A percentile compares a stretch with the other conserved stretches of the same genome.
phyloP scores from a whole-genome alignment of 2,797 vertebrate species.

The Merluccius polli region DNA sequence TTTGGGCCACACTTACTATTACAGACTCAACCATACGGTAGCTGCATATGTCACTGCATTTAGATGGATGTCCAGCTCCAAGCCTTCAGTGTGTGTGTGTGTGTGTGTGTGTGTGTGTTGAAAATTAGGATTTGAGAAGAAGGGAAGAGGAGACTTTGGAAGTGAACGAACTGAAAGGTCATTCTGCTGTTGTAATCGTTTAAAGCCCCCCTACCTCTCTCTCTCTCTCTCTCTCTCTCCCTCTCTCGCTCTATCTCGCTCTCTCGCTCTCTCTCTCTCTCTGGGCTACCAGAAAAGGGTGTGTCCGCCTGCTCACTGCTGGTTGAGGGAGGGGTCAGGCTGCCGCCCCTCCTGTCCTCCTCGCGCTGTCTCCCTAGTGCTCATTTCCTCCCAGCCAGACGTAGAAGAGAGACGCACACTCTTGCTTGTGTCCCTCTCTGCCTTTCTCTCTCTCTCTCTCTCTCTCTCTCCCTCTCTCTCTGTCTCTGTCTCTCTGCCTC shows the following conservation, averaged over 20 bases:
- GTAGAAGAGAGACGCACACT: neutral
- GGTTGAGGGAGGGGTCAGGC: conserved; percentile 68
- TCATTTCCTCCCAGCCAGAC: conserved; percentile 19
- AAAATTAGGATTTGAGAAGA: neutral
- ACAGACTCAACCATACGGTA: neutral
- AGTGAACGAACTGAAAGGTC: neutral
- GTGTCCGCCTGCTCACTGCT: conserved; percentile 68
- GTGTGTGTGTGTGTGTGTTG: conserved; percentile 17
- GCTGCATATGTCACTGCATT: neutral
- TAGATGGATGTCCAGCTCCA: neutral
- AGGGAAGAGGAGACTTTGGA: too few relatives aligned
- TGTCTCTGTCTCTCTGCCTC: conserved; percentile 28
- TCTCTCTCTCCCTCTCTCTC: conserved; percentile 54
- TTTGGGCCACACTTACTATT: neutral
- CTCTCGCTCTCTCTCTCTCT: conserved; percentile 19
- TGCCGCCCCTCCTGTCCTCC: conserved; percentile 67
- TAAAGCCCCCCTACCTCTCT: neutral
- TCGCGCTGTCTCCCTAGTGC: conserved; percentile 36
- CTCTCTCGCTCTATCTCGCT: conserved; percentile 29
- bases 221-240: conserved; percentile 22
- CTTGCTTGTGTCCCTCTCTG: conserved; percentile 14
- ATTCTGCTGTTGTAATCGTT: neutral
- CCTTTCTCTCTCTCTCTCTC: conserved; percentile 57
- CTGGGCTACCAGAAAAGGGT: conserved; percentile 70
- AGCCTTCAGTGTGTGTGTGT: neutral